Conservation (phyloP, 2,113 vertebrate genomes). For the Sander lucioperca region DNA sequence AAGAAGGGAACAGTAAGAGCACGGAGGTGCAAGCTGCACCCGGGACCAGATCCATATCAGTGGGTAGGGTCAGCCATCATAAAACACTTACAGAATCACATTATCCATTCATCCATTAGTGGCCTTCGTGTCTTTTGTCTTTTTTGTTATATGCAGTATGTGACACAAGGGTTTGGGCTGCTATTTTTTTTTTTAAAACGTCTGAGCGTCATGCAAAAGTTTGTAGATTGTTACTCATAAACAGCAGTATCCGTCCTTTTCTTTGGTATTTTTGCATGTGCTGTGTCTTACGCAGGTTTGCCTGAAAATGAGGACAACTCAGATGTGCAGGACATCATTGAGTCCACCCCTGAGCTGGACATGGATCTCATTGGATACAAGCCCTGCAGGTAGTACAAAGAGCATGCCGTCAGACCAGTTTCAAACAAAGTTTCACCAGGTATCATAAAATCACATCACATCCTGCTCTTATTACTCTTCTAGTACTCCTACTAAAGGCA, state of each 20-base stretch:
- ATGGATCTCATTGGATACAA: conserved; percentile 95
- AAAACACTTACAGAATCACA: background rate
- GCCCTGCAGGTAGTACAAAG: conserved; percentile 87
- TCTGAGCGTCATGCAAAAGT: background rate
- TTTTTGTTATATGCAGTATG: background rate
- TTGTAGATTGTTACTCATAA: background rate
- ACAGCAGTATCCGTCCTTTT: background rate
- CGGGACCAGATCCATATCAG: conserved; percentile 89
- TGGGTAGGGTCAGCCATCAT: conserved; percentile 83
- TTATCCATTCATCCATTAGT: background rate
- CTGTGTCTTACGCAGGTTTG: conserved; percentile 82
- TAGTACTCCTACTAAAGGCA: conserved; percentile 96
- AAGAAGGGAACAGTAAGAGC: conserved; percentile 87
- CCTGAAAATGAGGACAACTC: conserved; percentile 94
- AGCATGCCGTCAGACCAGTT: background rate
- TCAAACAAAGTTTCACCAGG: background rate
- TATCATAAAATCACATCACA: background rate
- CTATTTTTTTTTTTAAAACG: background rate
- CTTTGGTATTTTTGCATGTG: background rate
- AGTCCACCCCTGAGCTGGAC: conserved; percentile 97
- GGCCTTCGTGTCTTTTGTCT: background rate
- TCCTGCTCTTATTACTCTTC: conserved; percentile 26
- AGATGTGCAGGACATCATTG: conserved; percentile 97
- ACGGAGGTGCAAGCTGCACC: conserved; percentile 92
- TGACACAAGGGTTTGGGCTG: background rate